These are phyloP conservation scores for Muntiacus reevesi DNA, from an alignment of 2,113 vertebrate species.

Conservation along the genomic window DNA sequence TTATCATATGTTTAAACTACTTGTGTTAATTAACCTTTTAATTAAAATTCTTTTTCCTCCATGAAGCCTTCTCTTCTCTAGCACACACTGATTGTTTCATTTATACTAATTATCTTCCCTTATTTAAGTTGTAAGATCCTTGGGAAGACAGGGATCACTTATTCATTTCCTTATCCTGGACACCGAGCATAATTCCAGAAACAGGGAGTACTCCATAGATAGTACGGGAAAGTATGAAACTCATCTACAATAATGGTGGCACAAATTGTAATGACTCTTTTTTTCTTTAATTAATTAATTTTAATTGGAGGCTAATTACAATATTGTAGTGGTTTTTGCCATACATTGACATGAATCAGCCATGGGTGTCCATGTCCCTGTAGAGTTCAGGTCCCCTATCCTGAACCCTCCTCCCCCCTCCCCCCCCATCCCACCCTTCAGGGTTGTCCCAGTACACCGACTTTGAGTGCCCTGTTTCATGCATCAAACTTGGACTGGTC, in stretches of 20 bases:
- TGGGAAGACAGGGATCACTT: background rate
- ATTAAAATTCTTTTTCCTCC: conserved; percentile 11
- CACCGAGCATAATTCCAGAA: background rate
- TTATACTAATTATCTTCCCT: background rate
- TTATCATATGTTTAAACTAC: background rate
- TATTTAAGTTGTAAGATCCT: background rate
- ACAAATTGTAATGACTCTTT: background rate
- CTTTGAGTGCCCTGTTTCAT: background rate
- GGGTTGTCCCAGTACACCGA: background rate
- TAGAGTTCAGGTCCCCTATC: background rate
- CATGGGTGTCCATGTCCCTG: background rate
- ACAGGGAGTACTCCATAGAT: background rate
- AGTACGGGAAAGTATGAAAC: background rate
- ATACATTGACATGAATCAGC: background rate
- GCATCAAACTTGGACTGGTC: background rate
- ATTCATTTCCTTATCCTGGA: conserved; percentile 5
- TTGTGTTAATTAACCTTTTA: background rate
- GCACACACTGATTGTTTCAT: background rate
- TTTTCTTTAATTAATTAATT: background rate
- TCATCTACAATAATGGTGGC: background rate
- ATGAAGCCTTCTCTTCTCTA: background rate
- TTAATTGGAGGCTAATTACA: background rate
- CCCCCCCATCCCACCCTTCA: background rate
- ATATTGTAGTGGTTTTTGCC: background rate
- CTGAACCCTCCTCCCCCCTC: background rate